These are phyloP conservation scores for Tipula confusa DNA, from an alignment of 2,888 invertebrate species.

Conservation along the genomic window DNA sequence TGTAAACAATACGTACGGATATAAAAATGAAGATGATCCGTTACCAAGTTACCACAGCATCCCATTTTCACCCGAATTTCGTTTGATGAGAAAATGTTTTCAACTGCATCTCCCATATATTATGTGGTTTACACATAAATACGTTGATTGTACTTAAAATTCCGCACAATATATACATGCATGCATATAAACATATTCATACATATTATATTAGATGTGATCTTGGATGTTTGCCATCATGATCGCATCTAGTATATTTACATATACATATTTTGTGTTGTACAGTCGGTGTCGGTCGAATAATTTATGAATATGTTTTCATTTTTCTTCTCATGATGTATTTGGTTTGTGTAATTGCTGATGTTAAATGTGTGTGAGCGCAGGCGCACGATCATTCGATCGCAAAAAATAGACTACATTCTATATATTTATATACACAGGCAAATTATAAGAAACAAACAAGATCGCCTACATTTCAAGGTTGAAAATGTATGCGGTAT, in stretches of 20 bases:
- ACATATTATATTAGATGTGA: background rate
- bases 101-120: background rate
- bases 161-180: background rate
- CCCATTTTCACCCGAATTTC: background rate
- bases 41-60: constrained; percentile 5
- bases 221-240: background rate
- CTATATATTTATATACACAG: background rate
- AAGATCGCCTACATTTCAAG: constrained; percentile 25
- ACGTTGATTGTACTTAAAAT: background rate
- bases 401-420: constrained; percentile 6
- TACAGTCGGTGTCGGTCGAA: background rate
- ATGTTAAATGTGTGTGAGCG: background rate
- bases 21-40: background rate
- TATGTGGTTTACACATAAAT: background rate
- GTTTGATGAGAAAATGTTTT: background rate
- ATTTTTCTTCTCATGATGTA: background rate
- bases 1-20: background rate
- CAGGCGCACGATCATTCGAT: background rate
- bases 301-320: background rate
- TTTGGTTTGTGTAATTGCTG: background rate
- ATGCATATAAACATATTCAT: too few relatives aligned
- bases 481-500: background rate
- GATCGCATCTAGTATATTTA: background rate
- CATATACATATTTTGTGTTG: background rate
- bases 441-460: background rate